A percentile compares a stretch with the other conserved stretches of the same genome.
These are phyloP conservation scores for Pitangus sulphuratus DNA, from an alignment of 2,797 vertebrate genomes.

Conservation along the genomic window DNA sequence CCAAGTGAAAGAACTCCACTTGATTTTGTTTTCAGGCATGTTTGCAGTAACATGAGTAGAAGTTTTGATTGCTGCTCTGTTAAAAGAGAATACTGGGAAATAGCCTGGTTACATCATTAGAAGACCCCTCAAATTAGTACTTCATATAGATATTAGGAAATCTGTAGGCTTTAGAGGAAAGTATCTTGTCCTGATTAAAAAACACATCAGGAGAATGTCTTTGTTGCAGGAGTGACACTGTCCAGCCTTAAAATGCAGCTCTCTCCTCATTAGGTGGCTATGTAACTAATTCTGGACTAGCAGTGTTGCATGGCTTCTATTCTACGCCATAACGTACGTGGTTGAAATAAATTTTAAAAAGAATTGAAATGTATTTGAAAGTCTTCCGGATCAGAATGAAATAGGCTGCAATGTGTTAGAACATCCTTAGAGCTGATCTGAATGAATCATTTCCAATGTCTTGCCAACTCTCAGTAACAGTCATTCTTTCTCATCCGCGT, in stretches of 20 bases:
- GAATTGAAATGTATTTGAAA: not conserved
- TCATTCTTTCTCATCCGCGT: not conserved
- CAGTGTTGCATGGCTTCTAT: slow-evolving; percentile 3
- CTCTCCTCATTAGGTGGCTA: not conserved
- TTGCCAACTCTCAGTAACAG: not conserved
- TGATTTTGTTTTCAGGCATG: not conserved
- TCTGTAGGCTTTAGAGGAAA: not conserved
- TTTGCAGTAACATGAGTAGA: not conserved
- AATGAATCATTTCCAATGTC: slow-evolving; percentile 34
- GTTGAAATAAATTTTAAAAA: not conserved
- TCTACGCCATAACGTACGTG: not conserved
- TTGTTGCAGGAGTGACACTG: not conserved
- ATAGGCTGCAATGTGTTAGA: not conserved
- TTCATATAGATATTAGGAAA: not conserved
- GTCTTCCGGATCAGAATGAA: slow-evolving; percentile 21
- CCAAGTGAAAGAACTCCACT: not conserved
- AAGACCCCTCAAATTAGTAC: not conserved
- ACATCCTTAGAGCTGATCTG: slow-evolving; percentile 38
- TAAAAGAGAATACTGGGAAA: not conserved
- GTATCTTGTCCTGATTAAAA: not conserved
- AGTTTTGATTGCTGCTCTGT: not conserved
- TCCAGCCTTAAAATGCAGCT: not conserved
- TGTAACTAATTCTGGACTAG: not conserved
- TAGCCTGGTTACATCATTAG: not conserved
- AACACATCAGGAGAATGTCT: not conserved